Percentiles rank a stretch among this genome's conserved stretches.
These are phyloP conservation scores for Sebastes paucispinis DNA, from an alignment of 2,797 vertebrate species.

Conservation along the genomic window DNA sequence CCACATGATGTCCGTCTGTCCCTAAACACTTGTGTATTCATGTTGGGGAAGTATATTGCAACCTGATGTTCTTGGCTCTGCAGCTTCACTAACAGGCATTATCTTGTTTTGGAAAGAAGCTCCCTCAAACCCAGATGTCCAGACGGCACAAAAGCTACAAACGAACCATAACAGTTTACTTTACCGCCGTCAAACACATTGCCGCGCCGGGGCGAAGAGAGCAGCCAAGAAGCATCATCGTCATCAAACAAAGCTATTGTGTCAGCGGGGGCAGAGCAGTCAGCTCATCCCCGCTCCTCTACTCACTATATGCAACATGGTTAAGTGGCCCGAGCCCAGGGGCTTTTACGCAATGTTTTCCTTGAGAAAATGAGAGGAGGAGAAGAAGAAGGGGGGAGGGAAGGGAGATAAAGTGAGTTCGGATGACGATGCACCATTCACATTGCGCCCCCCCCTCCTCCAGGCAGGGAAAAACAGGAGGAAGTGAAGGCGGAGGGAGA, in stretches of 20 bases:
- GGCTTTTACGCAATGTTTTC: conserved; percentile 38
- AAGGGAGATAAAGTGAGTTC: background rate
- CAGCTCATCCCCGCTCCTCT: conserved; percentile 28
- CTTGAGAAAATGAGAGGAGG: conserved; percentile 28
- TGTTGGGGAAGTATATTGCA: conserved; percentile 38
- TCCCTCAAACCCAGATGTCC: conserved; percentile 51
- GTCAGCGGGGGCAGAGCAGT: conserved; percentile 40
- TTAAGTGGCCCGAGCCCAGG: conserved; percentile 33
- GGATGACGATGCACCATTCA: conserved; percentile 25
- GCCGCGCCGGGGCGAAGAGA: conserved; percentile 3
- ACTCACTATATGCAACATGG: conserved; percentile 39
- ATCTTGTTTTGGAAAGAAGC: conserved; percentile 44
- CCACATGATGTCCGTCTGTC: conserved; percentile 15
- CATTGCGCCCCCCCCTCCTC: background rate
- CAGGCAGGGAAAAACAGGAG: conserved; percentile 24
- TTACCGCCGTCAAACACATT: conserved; percentile 25
- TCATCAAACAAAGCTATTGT: conserved; percentile 32
- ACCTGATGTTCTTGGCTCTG: conserved; percentile 45
- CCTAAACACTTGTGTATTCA: conserved; percentile 8
- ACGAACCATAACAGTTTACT: conserved; percentile 61
- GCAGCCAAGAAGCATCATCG: conserved; percentile 40
- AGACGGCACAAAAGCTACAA: conserved; percentile 41
- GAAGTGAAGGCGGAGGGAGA: conserved; percentile 19
- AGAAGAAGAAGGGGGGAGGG: background rate
- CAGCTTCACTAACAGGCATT: background rate